These are phyloP conservation scores for Diprion similis DNA, from an alignment of 1,140 invertebrate genomes.

Conservation along the genomic window DNA sequence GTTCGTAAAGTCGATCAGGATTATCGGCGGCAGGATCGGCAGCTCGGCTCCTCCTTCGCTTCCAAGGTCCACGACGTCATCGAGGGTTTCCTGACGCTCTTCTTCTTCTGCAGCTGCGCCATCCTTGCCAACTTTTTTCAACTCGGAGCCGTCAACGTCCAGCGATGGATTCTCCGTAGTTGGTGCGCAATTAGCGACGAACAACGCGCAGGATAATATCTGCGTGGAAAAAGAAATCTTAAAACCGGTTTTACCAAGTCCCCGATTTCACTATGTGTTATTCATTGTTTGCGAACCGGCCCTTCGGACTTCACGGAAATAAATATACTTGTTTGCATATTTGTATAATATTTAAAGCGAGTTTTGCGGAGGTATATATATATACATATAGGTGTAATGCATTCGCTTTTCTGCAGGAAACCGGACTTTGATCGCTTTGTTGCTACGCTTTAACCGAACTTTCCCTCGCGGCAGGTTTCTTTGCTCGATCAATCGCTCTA, in stretches of 20 bases:
- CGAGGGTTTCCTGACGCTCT: not conserved
- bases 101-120: slow-evolving; percentile 17
- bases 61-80: slow-evolving; percentile 11
- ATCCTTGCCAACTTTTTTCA: not conserved
- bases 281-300: not conserved
- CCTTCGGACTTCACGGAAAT: not conserved
- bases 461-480: not conserved
- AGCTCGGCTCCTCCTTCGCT: slow-evolving; percentile 30
- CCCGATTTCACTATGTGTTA: too few species aligned
- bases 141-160: not conserved
- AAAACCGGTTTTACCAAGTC: not conserved
- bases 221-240: not conserved
- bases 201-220: slow-evolving; percentile 1
- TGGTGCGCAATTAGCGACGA: not conserved
- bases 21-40: slow-evolving; percentile 53
- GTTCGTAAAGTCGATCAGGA: slow-evolving; percentile 54
- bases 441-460: not conserved
- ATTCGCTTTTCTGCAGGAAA: not conserved
- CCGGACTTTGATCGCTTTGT: not conserved
- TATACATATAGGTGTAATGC: not conserved
- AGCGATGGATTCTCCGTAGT: not conserved
- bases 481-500: not conserved
- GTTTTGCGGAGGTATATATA: too few species aligned
- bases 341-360: too few species aligned
- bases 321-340: too few species aligned